Percentiles rank a stretch among this genome's conserved stretches.
Conservation (phyloP, 2,113 vertebrate species). For the Phrynocephalus versicolor region DNA sequence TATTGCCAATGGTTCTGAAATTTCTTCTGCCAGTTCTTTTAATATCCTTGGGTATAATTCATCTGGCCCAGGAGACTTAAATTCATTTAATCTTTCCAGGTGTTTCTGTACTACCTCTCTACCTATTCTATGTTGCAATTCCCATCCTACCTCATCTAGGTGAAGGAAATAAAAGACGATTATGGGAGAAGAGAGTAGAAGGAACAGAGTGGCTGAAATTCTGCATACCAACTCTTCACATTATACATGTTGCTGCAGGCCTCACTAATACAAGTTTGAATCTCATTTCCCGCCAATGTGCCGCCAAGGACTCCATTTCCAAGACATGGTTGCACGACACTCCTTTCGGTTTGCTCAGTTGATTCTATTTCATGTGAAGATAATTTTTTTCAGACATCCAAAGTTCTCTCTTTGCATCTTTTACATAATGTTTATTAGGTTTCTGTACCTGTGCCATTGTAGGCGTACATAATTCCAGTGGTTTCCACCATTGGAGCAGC, state of each 20-base stretch:
- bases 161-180: neutral
- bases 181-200: neutral
- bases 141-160: too few species aligned
- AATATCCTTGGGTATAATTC: too few species aligned
- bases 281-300: neutral
- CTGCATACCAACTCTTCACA: neutral
- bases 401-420: neutral
- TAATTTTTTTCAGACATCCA: neutral
- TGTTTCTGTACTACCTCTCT: too few species aligned
- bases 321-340: neutral
- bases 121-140: too few species aligned
- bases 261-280: neutral
- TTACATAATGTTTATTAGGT: neutral
- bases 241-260: neutral
- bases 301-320: neutral
- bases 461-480: too few species aligned
- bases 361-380: slow-evolving; percentile 2
- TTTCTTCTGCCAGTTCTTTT: too few species aligned
- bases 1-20: too few species aligned
- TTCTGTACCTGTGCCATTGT: neutral
- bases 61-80: too few species aligned
- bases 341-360: neutral
- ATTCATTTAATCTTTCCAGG: too few species aligned
- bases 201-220: neutral
- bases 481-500: neutral